Base-by-base conservation (phyloP, 2,113 vertebrate species). In the Speoplatyrhinus poulsoni region DNA sequence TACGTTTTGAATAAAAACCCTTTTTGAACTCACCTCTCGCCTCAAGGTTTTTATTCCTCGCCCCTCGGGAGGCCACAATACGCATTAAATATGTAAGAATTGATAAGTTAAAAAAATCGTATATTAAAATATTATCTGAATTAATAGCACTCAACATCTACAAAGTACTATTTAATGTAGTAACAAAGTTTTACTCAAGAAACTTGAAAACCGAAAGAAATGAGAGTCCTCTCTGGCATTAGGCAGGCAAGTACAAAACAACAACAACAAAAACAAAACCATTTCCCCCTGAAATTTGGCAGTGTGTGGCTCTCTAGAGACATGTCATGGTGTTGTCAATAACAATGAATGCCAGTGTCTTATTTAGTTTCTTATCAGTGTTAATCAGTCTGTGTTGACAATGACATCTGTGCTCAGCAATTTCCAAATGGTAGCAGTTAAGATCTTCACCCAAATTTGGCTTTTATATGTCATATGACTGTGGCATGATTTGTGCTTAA, bases 331-430 rank as follows among this genome's bases (percentile, higher is more conserved):
- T 83, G 80, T 83, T 87, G 85, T 87, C 86, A 90, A 82, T 87
- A 89, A 88, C 82, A 85, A 86, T 79, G 82, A 79, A 82, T 86
- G 86, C 82, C 83, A 86, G 82, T 81, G 76, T 82, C 79, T 88
- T 89, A 82, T 91, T 88, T 90, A 90, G 89, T 89, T 88, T 85
- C 84, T 85, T 89, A 91, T 88, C 87, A 82, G 71, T 78, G 69
- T 73, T 86, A 88, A 88, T 90, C 86, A 87, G 87, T 81, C 75
- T 89, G 82, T 90, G 85, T 89, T 89, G 87, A 90, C 85, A 84
- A 76, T 86, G 90, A 88, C 90, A 89, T 91, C 87, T 89, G 88
- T 58, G 85, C 88, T 82, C 62, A 76, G 82, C 77, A 71, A 82
- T 73, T 80, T 82, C 85, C 83, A 88, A 90, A 86, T 72, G 82